Evolutionary conservation across 1,140 invertebrate species (phyloP).

Genomic region (Heliconius himera): DNA sequence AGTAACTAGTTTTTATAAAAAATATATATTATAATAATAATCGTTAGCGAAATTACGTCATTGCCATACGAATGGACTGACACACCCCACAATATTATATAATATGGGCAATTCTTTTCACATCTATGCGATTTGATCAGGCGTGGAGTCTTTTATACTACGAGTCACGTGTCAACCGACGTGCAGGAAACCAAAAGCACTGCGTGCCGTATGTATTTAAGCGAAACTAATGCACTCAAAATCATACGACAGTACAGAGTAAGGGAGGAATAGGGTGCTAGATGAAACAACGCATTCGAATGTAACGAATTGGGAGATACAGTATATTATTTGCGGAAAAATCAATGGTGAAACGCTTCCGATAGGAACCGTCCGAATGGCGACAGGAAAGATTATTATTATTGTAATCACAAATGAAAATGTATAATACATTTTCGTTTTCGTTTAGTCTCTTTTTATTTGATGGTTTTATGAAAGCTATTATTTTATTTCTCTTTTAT

Average conservation of each 20-base stretch:
- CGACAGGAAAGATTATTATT: slow-evolving; percentile 75
- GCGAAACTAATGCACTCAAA: slow-evolving; percentile 78
- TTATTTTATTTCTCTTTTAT: slow-evolving; percentile 48
- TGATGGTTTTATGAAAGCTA: slow-evolving; percentile 69
- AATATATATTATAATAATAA: neutral
- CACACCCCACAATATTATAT: slow-evolving; percentile 65
- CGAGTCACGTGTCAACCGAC: slow-evolving; percentile 70
- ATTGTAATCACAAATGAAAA: slow-evolving; percentile 62
- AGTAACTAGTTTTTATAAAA: neutral
- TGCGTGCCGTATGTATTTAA: slow-evolving; percentile 61
- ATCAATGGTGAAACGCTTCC: slow-evolving; percentile 76
- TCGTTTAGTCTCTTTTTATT: slow-evolving; percentile 57
- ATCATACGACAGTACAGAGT: slow-evolving; percentile 59
- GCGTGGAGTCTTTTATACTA: slow-evolving; percentile 78
- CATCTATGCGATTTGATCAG: slow-evolving; percentile 69
- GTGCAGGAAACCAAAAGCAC: slow-evolving; percentile 70
- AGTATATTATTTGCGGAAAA: slow-evolving; percentile 77
- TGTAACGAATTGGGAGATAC: slow-evolving; percentile 56
- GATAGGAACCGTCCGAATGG: slow-evolving; percentile 55
- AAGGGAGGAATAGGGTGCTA: slow-evolving; percentile 41
- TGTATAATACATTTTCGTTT: slow-evolving; percentile 45
- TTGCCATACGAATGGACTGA: slow-evolving; percentile 40
- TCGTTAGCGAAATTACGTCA: neutral
- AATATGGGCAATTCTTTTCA: slow-evolving; percentile 77
- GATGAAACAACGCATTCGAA: slow-evolving; percentile 54